A percentile compares a stretch with the other conserved stretches of the same genome.
These are phyloP conservation scores for Dryococelus australis DNA, from an alignment of 2,888 invertebrate genomes.

Conservation along the genomic window DNA sequence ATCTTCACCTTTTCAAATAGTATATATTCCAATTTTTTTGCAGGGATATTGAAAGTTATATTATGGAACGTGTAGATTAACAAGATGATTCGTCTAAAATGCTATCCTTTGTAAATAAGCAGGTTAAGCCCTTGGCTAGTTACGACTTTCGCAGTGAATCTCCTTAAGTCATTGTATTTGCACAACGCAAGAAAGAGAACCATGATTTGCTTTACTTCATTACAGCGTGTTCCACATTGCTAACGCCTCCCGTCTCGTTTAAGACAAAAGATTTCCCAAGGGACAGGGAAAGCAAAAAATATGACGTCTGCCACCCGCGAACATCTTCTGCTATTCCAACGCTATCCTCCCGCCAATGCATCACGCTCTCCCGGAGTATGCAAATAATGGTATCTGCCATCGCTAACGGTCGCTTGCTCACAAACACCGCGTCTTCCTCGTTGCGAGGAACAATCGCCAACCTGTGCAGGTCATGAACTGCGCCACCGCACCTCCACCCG, in stretches of 20 bases:
- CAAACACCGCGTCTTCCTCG: background rate
- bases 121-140: no score
- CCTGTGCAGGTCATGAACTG: no score
- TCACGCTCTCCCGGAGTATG: background rate
- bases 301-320: background rate
- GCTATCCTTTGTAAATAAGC: no score
- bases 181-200: background rate
- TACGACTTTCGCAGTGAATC: no score
- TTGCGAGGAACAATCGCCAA: background rate
- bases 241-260: background rate
- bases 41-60: no score
- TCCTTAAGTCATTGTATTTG: no score
- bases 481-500: constrained; percentile 4
- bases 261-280: constrained; percentile 4
- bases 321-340: background rate
- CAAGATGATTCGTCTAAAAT: no score
- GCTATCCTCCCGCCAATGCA: background rate
- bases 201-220: background rate
- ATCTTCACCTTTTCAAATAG: no score
- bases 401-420: background rate
- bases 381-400: constrained; percentile 7
- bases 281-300: background rate
- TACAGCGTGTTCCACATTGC: background rate
- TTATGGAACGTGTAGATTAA: no score
- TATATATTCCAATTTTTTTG: no score